A percentile compares a stretch with the other conserved stretches of the same genome.
Conservation (phyloP, 2,797 vertebrate genomes). For the Bradypodion pumilum region DNA sequence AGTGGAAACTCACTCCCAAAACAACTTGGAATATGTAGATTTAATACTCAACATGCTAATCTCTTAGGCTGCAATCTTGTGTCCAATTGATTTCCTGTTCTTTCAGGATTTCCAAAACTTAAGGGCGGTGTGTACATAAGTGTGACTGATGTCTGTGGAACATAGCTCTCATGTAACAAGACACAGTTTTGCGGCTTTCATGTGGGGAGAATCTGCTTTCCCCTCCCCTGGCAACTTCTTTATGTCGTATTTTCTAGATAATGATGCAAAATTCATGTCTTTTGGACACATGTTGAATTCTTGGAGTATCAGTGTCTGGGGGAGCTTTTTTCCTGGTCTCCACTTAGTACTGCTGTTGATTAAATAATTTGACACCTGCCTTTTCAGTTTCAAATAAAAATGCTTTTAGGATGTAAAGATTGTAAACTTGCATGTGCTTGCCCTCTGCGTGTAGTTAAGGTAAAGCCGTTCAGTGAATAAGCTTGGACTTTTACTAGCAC, state of each 20-base stretch:
- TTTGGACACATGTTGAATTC: slow-evolving; percentile 45
- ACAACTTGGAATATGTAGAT: slow-evolving; percentile 34
- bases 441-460: slow-evolving; percentile 29
- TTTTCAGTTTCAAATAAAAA: slow-evolving; percentile 63
- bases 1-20: not conserved
- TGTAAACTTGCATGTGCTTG: slow-evolving; percentile 53
- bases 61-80: not conserved
- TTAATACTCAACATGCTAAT: not conserved
- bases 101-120: slow-evolving; percentile 20
- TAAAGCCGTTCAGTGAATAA: not conserved
- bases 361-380: slow-evolving; percentile 64
- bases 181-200: slow-evolving; percentile 27
- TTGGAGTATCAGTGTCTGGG: not conserved
- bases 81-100: slow-evolving; percentile 30
- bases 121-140: slow-evolving; percentile 11
- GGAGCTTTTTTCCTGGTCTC: slow-evolving; percentile 35
- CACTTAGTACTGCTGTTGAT: slow-evolving; percentile 63
- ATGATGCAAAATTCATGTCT: not conserved
- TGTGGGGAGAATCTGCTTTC: slow-evolving; percentile 31
- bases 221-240: slow-evolving; percentile 28
- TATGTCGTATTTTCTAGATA: not conserved
- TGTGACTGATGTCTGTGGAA: slow-evolving; percentile 24
- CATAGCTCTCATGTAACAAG: slow-evolving; percentile 13
- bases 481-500: slow-evolving; percentile 34
- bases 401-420: slow-evolving; percentile 65